Evolutionary conservation across 2,113 vertebrate species (phyloP), one percentile per base, ranked within the genome.

Genomic region (Saccopteryx bilineata): DNA sequence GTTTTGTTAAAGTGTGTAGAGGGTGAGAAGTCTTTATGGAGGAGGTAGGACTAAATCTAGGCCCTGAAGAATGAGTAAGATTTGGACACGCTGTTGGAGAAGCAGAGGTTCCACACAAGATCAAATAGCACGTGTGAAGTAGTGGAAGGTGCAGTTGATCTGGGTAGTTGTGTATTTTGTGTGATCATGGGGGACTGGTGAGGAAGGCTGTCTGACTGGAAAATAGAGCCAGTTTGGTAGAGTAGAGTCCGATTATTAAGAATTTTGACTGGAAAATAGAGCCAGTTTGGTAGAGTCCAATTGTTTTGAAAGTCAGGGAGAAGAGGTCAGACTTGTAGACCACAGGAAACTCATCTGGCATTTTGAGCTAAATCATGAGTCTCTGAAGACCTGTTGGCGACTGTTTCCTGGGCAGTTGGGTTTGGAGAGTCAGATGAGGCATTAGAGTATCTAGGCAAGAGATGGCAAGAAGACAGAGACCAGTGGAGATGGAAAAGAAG

Each of bases 151-250:
- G 46, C 23, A 33, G 1, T 1, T 7, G 24, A 33, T 12, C 31
- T 4, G 7, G 28, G 28, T 71, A 5, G 15, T 52, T 14, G 69
- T 66, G 58, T 91, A 65, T 68, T 48, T 24, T 69, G 17, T 46
- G 5, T 68, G 15, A 78, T 89, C 52, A 48, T 28, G 66, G 56
- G 28, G 87, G 9, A 26, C 8, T 71, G 58, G 31, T 21, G 23
- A 83, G 46, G 61, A 93, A 97, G 75, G 84, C 75, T 69, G 65
- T 87, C 65, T 78, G 58, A 92, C 76, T 78, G 50, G 75, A 95
- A 91, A 96, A 33, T 48, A 87, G 91, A 58, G 52, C 28, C 24
- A 28, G 5, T 12, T n/a, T 69, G 5, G 24, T 58, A 69, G 75
- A 93, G 69, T 74, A 33, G 31, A 52, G 69, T 74, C 48, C 78